These are phyloP conservation scores for Siniperca knerii DNA, from an alignment of 2,113 vertebrate species.

Conservation along the genomic window DNA sequence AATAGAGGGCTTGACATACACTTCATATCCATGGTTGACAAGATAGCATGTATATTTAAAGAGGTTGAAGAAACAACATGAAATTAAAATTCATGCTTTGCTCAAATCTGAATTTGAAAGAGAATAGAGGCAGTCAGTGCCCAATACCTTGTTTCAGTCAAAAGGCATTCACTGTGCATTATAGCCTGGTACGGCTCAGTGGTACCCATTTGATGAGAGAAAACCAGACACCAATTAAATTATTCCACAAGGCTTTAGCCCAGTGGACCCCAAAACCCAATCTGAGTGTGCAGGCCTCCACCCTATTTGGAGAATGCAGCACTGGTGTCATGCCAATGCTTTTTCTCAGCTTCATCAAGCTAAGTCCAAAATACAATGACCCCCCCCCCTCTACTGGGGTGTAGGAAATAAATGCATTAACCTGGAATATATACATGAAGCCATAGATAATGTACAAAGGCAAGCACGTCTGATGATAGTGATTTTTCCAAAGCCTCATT, in stretches of 20 bases:
- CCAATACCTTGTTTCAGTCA: constrained; percentile 68
- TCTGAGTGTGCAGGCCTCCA: constrained; percentile 50
- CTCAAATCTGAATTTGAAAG: constrained; percentile 70
- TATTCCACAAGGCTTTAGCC: constrained; percentile 82
- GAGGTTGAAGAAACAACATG: constrained; percentile 53
- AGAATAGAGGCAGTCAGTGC: constrained; percentile 54
- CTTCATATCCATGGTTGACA: constrained; percentile 66
- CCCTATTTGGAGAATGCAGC: constrained; percentile 43
- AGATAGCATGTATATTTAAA: constrained; percentile 76
- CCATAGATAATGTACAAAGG: not conserved
- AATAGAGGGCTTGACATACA: constrained; percentile 30
- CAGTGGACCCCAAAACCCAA: constrained; percentile 73
- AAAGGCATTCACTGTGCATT: constrained; percentile 65
- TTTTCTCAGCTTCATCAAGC: constrained; percentile 61
- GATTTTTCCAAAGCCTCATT: not conserved
- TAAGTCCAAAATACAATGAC: constrained; percentile 47
- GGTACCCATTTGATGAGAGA: constrained; percentile 75
- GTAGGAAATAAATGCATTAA: constrained; percentile 24
- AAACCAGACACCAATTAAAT: constrained; percentile 84
- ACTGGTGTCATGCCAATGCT: constrained; percentile 61
- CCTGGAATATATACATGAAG: constrained; percentile 19
- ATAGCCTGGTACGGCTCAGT: constrained; percentile 65
- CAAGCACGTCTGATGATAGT: not conserved
- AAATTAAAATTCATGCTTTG: constrained; percentile 71
- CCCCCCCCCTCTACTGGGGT: not conserved